These are phyloP conservation scores for Plagiodera versicolora DNA, from an alignment of 2,888 invertebrate genomes.

Conservation along the genomic window DNA sequence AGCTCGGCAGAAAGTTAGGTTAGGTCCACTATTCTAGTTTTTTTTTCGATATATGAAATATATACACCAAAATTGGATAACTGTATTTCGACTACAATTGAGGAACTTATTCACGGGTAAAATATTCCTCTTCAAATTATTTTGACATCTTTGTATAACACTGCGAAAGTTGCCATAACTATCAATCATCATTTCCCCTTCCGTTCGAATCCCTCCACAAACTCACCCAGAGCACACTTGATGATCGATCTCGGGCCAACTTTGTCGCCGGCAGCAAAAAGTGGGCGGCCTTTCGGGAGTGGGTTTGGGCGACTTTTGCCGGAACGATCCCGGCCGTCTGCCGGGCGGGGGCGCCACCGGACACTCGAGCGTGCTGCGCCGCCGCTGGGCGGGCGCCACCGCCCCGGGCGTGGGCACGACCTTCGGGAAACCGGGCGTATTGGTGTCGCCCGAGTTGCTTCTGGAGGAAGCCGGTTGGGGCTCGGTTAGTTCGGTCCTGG, in stretches of 20 bases:
- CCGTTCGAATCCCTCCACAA: no score
- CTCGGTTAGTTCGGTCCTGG: conserved; percentile 50
- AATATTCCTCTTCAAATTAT: no score
- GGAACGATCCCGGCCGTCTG: conserved; percentile 58
- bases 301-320: conserved; percentile 57
- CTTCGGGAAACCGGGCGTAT: conserved; percentile 67
- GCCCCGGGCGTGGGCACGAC: conserved; percentile 73
- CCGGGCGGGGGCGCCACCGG: conserved; percentile 49
- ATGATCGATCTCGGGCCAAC: conserved; percentile 85
- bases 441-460: conserved; percentile 53
- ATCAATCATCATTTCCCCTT: no score
- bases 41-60: no score
- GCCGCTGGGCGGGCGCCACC: conserved; percentile 57
- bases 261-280: conserved; percentile 76
- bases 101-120: no score
- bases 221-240: conserved; percentile 82
- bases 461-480: conserved; percentile 34
- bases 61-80: no score
- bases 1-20: no score
- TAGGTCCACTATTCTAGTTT: no score
- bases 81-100: no score
- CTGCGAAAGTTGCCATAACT: no score
- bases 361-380: conserved; percentile 65
- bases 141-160: no score
- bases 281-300: conserved; percentile 67